These are phyloP conservation scores for Theocolax elegans DNA, from an alignment of 1,140 invertebrate species.

Conservation along the genomic window DNA sequence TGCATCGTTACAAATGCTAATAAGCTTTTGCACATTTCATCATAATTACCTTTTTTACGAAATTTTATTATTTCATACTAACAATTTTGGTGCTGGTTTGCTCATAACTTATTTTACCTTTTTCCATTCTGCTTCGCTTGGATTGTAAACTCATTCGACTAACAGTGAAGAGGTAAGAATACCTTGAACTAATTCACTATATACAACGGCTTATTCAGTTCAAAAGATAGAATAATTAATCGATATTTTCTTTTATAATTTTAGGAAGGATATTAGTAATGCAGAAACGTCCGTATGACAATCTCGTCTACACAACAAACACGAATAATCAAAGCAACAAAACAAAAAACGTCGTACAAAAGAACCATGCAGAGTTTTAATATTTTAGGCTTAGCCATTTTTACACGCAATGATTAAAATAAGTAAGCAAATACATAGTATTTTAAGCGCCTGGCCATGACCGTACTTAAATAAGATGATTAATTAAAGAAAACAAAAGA, in stretches of 20 bases:
- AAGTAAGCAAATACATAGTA: slow-evolving; percentile 48
- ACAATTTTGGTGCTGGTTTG: slow-evolving; percentile 49
- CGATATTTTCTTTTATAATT: slow-evolving; percentile 49
- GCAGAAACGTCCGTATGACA: slow-evolving; percentile 71
- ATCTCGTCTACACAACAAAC: slow-evolving; percentile 53
- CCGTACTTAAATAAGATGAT: slow-evolving; percentile 59
- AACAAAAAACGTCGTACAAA: slow-evolving; percentile 64
- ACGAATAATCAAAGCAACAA: slow-evolving; percentile 40
- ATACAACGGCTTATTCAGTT: too few relatives aligned
- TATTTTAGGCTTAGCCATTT: slow-evolving; percentile 61
- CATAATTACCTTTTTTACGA: too few relatives aligned
- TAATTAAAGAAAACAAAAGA: too few relatives aligned
- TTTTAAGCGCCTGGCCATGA: slow-evolving; percentile 66
- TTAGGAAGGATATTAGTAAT: slow-evolving; percentile 71
- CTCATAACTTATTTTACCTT: slow-evolving; percentile 31
- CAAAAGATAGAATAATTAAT: neutral
- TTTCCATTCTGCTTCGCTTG: slow-evolving; percentile 36
- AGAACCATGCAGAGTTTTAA: slow-evolving; percentile 45
- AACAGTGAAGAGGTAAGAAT: slow-evolving; percentile 51
- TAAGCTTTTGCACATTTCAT: too few relatives aligned
- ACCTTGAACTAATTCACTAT: too few relatives aligned
- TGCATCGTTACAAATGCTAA: too few relatives aligned
- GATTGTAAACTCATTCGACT: slow-evolving; percentile 17
- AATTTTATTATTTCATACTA: too few relatives aligned
- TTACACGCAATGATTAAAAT: slow-evolving; percentile 51